Evolutionary conservation across 1,140 invertebrate genomes (phyloP).

Genomic region (Trichonephila clavata): DNA sequence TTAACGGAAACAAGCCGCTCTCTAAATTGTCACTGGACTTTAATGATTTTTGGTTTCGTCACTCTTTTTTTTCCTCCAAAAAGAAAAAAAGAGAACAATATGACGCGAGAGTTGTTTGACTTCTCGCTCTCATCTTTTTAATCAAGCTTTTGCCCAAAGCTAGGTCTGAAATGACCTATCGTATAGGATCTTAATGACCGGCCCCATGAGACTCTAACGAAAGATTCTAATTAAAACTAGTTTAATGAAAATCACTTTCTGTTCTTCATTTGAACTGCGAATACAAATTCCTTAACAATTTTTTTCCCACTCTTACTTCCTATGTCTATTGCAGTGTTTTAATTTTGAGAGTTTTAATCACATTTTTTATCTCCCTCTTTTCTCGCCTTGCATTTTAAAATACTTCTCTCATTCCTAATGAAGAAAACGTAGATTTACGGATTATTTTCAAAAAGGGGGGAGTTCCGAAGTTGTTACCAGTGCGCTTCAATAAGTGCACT

Average conservation of each 20-base stretch:
- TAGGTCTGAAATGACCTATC: slow-evolving; percentile 74
- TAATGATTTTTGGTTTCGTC: slow-evolving; percentile 74
- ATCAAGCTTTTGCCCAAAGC: slow-evolving; percentile 73
- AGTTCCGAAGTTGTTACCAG: slow-evolving; percentile 6
- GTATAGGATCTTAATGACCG: slow-evolving; percentile 70
- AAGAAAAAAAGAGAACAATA: slow-evolving; percentile 38
- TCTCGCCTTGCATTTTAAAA: slow-evolving; percentile 62
- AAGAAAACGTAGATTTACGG: slow-evolving; percentile 34
- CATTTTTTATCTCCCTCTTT: slow-evolving; percentile 65
- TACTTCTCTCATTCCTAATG: slow-evolving; percentile 46
- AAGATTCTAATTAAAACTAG: slow-evolving; percentile 75
- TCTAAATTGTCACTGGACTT: slow-evolving; percentile 60
- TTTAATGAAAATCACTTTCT: slow-evolving; percentile 77
- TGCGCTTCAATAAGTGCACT: slow-evolving; percentile 32
- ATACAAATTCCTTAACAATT: slow-evolving; percentile 69
- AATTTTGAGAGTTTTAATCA: slow-evolving; percentile 74
- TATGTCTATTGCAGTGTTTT: slow-evolving; percentile 75
- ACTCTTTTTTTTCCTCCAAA: not conserved
- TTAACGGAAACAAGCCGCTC: slow-evolving; percentile 61
- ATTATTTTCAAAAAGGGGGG: not conserved
- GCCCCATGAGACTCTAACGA: slow-evolving; percentile 67
- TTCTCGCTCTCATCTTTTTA: slow-evolving; percentile 74
- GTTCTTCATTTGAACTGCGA: slow-evolving; percentile 64
- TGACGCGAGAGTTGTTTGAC: slow-evolving; percentile 69
- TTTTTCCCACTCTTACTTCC: slow-evolving; percentile 45